Percentiles rank a stretch among this genome's conserved stretches.
phyloP scores from a whole-genome alignment of 2,113 vertebrate genomes.

The Actenoides lindsayi region DNA sequence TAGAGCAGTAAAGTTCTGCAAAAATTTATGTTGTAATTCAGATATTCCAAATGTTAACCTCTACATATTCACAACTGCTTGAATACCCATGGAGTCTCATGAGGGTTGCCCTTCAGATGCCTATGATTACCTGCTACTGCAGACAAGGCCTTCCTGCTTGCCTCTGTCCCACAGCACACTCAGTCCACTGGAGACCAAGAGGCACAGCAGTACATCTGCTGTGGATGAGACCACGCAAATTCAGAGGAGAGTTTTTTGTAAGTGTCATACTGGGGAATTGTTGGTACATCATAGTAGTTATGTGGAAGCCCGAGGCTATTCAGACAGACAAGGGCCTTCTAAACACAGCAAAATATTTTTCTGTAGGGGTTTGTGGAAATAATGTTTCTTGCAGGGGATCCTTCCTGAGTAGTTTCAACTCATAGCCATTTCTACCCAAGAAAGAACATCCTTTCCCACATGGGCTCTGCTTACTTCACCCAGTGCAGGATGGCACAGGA shows the following conservation, averaged over 20 bases:
- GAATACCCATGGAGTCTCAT: not conserved
- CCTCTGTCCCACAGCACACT: too few species aligned
- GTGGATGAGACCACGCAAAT: not conserved
- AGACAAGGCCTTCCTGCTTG: not conserved
- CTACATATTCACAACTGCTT: not conserved
- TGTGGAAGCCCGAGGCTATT: not conserved
- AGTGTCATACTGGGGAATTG: not conserved
- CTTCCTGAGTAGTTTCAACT: not conserved
- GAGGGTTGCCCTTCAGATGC: not conserved
- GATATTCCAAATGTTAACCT: not conserved
- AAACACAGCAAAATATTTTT: not conserved
- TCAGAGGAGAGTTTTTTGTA: not conserved
- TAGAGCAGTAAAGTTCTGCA: not conserved
- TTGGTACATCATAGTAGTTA: not conserved
- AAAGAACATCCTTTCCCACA: not conserved
- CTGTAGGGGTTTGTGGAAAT: not conserved
- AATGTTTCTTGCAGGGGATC: not conserved
- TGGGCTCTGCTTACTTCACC: not conserved
- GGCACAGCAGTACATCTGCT: not conserved
- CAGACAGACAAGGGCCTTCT: not conserved
- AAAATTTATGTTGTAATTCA: not conserved
- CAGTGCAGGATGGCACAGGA: rapidly evolving
- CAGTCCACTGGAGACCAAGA: not conserved
- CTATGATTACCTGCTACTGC: too few species aligned
- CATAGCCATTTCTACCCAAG: rapidly evolving